Evolutionary conservation across 1,140 invertebrate species (phyloP), one percentile per base, ranked within the genome.

Genomic region (Trinorchestia longiramus): DNA sequence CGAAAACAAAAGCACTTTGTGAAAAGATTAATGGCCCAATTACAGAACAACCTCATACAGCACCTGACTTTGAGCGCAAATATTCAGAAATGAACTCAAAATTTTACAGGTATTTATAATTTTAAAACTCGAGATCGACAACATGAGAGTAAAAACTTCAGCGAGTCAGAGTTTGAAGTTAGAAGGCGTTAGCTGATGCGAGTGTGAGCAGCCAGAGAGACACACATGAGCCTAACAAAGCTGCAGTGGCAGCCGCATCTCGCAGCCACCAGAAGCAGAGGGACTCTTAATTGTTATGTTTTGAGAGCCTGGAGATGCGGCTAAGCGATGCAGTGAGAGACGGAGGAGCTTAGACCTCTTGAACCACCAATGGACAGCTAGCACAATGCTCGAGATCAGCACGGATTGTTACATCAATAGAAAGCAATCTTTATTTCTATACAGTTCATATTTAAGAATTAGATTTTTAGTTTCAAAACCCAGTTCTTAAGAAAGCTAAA

Each of bases 181-280:
- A 77, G 62, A 36, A 77, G 62, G 62, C 62, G 62, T 77, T 77
- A 77, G 62, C 62, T 77, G 62, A 77, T 90, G 88, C 43, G 41
- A 90, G 88, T 4, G 88, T 90, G 88, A 90, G 88, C 88, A 90
- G 88, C 88, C 88, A 90, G 88, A 90, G 88, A 90, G 92, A 43
- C 36, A 45, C 43, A 47, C 92, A 94, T 94, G 92, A 94, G 92
- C 92, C 92, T 94, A 94, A 94, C 92, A 94, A 94, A 94, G 92
- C 92, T 94, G 92, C 92, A 44, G 92, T 47, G 43, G 6, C 47
- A 42, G 88, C 41, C 88, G 88, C 88, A 90, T 43, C 88, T 77
- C 62, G 62, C 28, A 77, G 62, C 28, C 8, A 15, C 28, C 62
- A 36, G 62, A 90, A 90, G 88, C n/a, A 15, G 88, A 90, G 88